Percentiles rank a stretch among this genome's conserved stretches.
Conservation (phyloP, 2,113 vertebrate species). For the Fulica atra region DNA sequence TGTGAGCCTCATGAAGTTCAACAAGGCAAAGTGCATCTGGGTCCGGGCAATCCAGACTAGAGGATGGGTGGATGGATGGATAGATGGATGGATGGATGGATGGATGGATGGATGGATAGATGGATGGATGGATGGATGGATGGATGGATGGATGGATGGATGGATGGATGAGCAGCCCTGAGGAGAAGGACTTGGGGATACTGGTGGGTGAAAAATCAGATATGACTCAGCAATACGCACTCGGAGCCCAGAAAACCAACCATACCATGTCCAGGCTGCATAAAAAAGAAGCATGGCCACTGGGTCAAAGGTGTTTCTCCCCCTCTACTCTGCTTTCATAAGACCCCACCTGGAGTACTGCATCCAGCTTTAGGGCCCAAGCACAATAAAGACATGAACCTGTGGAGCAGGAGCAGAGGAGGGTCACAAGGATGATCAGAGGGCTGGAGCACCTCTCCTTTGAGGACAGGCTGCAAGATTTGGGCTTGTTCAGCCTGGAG, state of each 20-base stretch:
- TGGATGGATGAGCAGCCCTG: not conserved
- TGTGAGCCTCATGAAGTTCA: not conserved
- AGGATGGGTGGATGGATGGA: not conserved
- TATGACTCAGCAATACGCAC: not conserved
- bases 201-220: not conserved
- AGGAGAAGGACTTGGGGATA: fast-evolving
- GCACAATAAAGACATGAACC: not conserved
- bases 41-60: fast-evolving
- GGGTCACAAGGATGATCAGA: not conserved
- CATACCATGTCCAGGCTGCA: not conserved
- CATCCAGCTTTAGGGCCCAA: not conserved
- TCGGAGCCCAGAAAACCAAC: not conserved
- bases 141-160: no score
- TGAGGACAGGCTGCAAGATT: not conserved
- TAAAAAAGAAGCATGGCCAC: not conserved
- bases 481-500: not conserved
- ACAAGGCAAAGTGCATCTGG: not conserved
- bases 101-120: no score
- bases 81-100: no score
- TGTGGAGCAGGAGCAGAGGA: not conserved
- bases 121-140: no score
- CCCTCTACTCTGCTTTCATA: not conserved
- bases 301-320: not conserved
- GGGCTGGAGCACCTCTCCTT: not conserved
- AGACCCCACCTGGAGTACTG: not conserved